phyloP scores from a whole-genome alignment of 2,888 invertebrate species.

The Ochropacha duplaris region DNA sequence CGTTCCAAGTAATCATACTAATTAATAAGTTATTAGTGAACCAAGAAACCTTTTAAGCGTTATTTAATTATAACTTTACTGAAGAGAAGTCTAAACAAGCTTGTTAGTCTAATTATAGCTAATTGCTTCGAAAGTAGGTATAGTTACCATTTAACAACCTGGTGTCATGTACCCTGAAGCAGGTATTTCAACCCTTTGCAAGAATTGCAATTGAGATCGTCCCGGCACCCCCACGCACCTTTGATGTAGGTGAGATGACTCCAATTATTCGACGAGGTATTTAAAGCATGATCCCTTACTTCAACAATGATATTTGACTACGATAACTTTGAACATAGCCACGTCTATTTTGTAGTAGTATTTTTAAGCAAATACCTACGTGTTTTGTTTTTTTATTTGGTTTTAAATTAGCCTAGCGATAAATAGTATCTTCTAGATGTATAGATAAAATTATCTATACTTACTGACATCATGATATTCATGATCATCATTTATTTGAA shows the following conservation, averaged over 20 bases:
- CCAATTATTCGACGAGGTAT: constrained; percentile 41
- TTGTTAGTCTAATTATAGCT: neutral
- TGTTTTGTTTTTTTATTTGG: too few species aligned
- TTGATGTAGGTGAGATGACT: constrained; percentile 58
- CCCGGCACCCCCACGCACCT: constrained; percentile 32
- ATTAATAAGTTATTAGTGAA: too few species aligned
- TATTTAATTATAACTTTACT: neutral
- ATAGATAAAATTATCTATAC: too few species aligned
- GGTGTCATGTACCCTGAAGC: constrained; percentile 48
- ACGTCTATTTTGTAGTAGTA: neutral
- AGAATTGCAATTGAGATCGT: constrained; percentile 40
- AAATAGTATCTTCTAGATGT: too few species aligned
- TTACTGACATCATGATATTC: too few species aligned
- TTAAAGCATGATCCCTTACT: constrained; percentile 13
- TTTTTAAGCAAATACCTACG: too few species aligned
- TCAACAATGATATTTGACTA: constrained; percentile 4
- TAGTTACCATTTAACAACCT: constrained; percentile 42
- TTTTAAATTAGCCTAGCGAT: too few species aligned
- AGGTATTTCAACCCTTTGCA: constrained; percentile 53
- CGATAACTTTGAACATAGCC: neutral
- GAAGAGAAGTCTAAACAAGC: neutral
- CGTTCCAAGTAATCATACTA: too few species aligned
- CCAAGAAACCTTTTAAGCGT: too few species aligned
- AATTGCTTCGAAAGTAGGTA: neutral
- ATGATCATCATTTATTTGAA: too few species aligned